Percentiles rank a stretch among this genome's conserved stretches.
Evolutionary conservation across 2,888 invertebrate genomes (phyloP).

Genomic region (Galeopsomyia nigrocyanea): DNA sequence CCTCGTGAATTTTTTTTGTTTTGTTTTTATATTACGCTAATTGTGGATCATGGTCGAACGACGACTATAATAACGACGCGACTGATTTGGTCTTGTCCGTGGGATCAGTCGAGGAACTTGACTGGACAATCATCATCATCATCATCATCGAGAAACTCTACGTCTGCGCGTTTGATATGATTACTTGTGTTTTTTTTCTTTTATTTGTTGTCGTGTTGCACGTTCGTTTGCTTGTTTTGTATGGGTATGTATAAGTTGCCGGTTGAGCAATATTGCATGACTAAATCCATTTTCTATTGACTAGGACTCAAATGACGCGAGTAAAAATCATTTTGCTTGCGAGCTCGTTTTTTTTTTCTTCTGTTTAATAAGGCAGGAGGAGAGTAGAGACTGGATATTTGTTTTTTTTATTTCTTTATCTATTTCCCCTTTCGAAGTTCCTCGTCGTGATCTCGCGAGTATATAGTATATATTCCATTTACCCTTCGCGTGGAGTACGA

Average conservation of each 20-base stretch:
- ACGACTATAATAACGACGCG: constrained; percentile 22
- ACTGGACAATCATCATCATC: constrained; percentile 9
- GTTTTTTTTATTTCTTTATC: no score
- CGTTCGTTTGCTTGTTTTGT: background rate
- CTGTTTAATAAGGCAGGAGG: background rate
- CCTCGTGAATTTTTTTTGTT: no score
- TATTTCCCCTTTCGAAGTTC: constrained; percentile 22
- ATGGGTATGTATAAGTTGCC: background rate
- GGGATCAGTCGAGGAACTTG: constrained; percentile 33
- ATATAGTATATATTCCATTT: constrained; percentile 16
- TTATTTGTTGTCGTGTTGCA: background rate
- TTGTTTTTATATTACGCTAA: constrained; percentile 15
- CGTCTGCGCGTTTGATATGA: constrained; percentile 17
- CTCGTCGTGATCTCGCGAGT: constrained; percentile 32
- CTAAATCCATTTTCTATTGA: constrained; percentile 35
- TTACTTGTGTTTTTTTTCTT: constrained; percentile 6
- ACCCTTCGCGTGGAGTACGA: constrained; percentile 17
- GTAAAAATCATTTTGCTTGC: constrained; percentile 20
- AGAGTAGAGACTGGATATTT: constrained; percentile 11
- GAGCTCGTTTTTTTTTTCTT: background rate
- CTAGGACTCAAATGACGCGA: constrained; percentile 44
- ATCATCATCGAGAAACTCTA: background rate
- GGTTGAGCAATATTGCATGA: background rate
- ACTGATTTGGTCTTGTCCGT: constrained; percentile 24
- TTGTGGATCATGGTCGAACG: constrained; percentile 22